Evolutionary conservation across 2,113 vertebrate genomes (phyloP).

Genomic region (Himantopus leucocephalus): DNA sequence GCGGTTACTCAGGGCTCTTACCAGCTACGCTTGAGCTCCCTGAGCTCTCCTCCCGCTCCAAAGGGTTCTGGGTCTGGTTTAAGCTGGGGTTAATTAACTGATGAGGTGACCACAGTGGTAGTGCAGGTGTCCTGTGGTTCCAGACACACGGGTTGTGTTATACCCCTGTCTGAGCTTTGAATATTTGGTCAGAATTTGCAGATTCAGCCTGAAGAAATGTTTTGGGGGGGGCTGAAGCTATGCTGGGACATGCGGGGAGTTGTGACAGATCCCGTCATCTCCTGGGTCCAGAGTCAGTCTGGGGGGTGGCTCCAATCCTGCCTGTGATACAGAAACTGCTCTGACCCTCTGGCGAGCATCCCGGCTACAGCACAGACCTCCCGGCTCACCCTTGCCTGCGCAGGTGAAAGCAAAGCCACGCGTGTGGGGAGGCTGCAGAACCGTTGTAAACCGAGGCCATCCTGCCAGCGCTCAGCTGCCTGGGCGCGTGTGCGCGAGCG

Average conservation of each 20-base stretch:
- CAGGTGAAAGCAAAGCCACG: background rate
- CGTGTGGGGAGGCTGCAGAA: background rate
- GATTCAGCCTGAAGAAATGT: background rate
- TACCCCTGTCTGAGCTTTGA: background rate
- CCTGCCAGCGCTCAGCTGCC: background rate
- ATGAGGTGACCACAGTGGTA: background rate
- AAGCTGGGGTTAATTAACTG: background rate
- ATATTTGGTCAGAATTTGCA: background rate
- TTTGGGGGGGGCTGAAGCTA: background rate
- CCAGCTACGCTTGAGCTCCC: background rate
- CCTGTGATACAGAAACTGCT: background rate
- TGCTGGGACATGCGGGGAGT: background rate
- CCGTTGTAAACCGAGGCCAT: fast-evolving
- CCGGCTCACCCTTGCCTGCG: background rate
- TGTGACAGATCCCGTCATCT: background rate
- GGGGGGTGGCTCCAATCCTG: background rate
- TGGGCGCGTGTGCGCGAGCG: fast-evolving
- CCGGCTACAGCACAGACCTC: background rate
- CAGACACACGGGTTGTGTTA: background rate
- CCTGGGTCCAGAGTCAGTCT: too few species aligned
- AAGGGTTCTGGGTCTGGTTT: background rate
- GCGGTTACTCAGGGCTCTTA: background rate
- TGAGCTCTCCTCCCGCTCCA: background rate
- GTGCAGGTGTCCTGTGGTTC: background rate
- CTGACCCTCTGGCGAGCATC: fast-evolving